Evolutionary conservation across 35 echinoderm and acorn worm species (phyloP), one percentile per base, ranked within the genome.

Genomic region (Lytechinus variegatus): DNA sequence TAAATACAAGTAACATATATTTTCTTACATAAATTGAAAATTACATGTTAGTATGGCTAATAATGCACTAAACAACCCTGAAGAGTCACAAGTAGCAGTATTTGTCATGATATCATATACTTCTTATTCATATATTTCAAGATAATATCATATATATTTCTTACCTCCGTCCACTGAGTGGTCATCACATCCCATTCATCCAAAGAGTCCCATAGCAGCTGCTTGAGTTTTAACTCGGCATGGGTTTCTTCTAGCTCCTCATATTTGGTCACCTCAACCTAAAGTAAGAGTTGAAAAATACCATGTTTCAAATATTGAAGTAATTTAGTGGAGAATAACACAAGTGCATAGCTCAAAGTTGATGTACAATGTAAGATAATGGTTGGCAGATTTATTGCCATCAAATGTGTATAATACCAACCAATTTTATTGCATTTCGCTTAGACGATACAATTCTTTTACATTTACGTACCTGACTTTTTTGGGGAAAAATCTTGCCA

Each of bases 251-350:
- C 98, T 54, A 99, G 87, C 92, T 99, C 98, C 54, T 99, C 98
- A 89, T 99, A 99, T 87, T 99, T 99, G 44, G 97, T 97, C 44
- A 99, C 97, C 86, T 99, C 98, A 86, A 99, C 98, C 98, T 99
- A 55, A 52, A 96, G 53, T 24, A 24, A 71, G 61, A 21, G 61
- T 16, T 1, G 7, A 79, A 79, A 79, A 19, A 79, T n/a, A 79
- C 0, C 21, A 24, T 19, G 66, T 79, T 79, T 24, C 66, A 79
- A 79, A 19, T 24, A n/a, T 58, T 79, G 66, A 7, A n/a, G n/a
- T 5, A 24, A 79, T 79, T 79, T 79, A 7, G 21, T 79, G n/a
- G 66, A 24, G n/a, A 16, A 79, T 24, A 19, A 79, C 19, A 71
- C 24, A 3, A 71, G 16, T 19, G 16, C 66, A 79, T 79, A 24